Conservation (phyloP, 64 coral and sea anemone genomes). For the Trachythela sp. region DNA sequence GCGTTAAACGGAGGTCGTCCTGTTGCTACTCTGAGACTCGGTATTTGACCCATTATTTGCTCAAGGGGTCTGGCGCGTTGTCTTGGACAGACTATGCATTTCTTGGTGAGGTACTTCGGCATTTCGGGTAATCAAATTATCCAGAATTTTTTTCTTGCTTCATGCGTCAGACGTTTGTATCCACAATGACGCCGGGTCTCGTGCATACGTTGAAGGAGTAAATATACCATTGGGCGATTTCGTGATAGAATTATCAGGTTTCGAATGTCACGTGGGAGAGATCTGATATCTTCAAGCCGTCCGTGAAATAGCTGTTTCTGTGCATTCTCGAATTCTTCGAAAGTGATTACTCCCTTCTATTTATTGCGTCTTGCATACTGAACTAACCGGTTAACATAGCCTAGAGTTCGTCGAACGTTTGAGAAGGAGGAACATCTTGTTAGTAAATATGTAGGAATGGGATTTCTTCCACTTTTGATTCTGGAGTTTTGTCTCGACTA, state of each 20-base stretch:
- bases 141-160: conserved; percentile 22
- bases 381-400: conserved; percentile 33
- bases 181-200: conserved; percentile 13
- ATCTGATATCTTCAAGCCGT: conserved; percentile 16
- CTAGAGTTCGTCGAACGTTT: background rate
- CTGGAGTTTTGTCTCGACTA: background rate
- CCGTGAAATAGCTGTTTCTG: conserved; percentile 20
- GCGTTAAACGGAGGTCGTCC: background rate
- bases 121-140: conserved; percentile 21
- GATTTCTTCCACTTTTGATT: background rate
- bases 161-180: conserved; percentile 27
- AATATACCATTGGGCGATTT: background rate
- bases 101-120: background rate
- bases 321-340: conserved; percentile 30
- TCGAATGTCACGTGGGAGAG: background rate
- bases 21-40: background rate
- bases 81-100: background rate
- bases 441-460: background rate
- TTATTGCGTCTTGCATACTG: conserved; percentile 8
- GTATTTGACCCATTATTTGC: background rate
- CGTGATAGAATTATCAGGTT: conserved; percentile 19
- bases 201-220: background rate
- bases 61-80: background rate
- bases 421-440: background rate
- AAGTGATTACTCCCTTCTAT: background rate